These are phyloP conservation scores for Zygaena filipendulae DNA, from an alignment of 2,888 invertebrate genomes.

Conservation along the genomic window DNA sequence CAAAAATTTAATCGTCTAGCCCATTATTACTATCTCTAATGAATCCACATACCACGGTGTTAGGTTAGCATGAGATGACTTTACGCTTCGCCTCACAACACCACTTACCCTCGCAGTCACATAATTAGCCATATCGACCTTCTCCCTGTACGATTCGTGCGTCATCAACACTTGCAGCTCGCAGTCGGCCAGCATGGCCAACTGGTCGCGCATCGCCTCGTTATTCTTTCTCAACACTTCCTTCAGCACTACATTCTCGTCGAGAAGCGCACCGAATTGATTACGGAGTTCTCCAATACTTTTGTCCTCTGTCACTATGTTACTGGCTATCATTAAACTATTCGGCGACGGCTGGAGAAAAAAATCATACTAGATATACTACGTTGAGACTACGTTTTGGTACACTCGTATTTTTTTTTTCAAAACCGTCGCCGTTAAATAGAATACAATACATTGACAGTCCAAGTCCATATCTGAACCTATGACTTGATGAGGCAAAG, in stretches of 20 bases:
- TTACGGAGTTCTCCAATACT: constrained; percentile 57
- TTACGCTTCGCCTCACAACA: too few species aligned
- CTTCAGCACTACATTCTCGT: constrained; percentile 67
- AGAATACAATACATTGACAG: too few species aligned
- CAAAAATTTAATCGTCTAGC: too few species aligned
- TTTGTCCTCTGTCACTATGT: constrained; percentile 44
- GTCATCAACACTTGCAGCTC: constrained; percentile 74
- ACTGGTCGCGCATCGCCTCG: constrained; percentile 74
- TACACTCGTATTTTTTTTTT: too few species aligned
- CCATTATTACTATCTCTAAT: too few species aligned
- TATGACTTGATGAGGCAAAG: too few species aligned
- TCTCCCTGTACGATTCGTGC: constrained; percentile 71
- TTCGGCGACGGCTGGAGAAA: constrained; percentile 45
- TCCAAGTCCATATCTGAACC: too few species aligned
- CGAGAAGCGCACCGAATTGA: constrained; percentile 60
- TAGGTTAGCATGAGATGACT: too few species aligned
- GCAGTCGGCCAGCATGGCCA: constrained; percentile 69
- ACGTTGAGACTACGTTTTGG: not conserved
- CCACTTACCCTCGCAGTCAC: constrained; percentile 62
- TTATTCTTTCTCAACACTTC: constrained; percentile 75
- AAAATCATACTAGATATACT: too few species aligned
- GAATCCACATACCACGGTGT: too few species aligned
- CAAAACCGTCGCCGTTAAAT: too few species aligned
- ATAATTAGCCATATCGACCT: constrained; percentile 73
- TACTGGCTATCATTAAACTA: constrained; percentile 56